Evolutionary conservation across 1,140 invertebrate genomes (phyloP).

Genomic region (Drosophila sturtevanti): DNA sequence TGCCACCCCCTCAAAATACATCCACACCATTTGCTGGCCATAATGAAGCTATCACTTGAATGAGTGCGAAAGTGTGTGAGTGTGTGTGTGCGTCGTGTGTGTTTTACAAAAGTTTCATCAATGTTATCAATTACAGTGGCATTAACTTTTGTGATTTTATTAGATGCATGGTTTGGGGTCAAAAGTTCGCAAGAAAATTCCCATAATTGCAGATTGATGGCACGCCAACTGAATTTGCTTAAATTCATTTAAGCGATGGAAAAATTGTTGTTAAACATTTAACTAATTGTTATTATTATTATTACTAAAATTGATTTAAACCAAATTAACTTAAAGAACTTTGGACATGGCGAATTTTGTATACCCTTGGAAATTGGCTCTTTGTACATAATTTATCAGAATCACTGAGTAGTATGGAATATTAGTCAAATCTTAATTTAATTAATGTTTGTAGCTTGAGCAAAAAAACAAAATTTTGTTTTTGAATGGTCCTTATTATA

Average conservation of each 20-base stretch:
- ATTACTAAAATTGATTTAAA: too few relatives aligned
- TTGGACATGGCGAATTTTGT: too few relatives aligned
- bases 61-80: conserved; percentile 18
- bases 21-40: conserved; percentile 24
- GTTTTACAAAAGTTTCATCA: conserved; percentile 39
- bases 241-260: neutral
- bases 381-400: too few relatives aligned
- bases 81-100: conserved; percentile 15
- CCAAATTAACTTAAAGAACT: too few relatives aligned
- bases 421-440: too few relatives aligned
- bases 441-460: too few relatives aligned
- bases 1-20: conserved; percentile 30
- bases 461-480: too few relatives aligned
- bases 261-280: too few relatives aligned
- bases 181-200: conserved; percentile 19
- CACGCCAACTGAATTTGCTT: neutral
- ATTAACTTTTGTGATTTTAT: conserved; percentile 11
- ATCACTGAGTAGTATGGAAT: too few relatives aligned
- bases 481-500: too few relatives aligned
- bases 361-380: too few relatives aligned
- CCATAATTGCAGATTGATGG: conserved; percentile 2
- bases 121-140: conserved; percentile 64
- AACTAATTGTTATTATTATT: conserved; percentile 23
- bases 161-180: conserved; percentile 21
- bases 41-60: conserved; percentile 45